Evolutionary conservation across 2,888 invertebrate genomes (phyloP).

Genomic region (Drosophila melanocephala): DNA sequence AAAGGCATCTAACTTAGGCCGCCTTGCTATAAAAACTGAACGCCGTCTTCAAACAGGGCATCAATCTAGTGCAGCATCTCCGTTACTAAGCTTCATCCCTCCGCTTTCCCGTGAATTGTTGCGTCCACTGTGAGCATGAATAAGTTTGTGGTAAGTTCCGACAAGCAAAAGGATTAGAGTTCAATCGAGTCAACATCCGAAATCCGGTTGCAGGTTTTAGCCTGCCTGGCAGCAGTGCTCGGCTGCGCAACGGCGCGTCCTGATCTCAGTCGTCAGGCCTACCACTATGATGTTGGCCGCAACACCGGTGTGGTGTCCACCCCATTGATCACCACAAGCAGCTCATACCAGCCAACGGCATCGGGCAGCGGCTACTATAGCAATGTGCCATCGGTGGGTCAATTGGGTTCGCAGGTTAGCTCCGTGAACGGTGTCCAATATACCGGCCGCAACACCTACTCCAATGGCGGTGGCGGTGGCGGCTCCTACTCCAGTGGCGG

Average conservation of each 20-base stretch:
- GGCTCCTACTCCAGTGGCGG: conserved; percentile 11
- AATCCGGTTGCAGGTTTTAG: conserved; percentile 61
- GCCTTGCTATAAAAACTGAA: conserved; percentile 63
- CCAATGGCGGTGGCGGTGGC: conserved; percentile 7
- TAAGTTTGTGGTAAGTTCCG: conserved; percentile 74
- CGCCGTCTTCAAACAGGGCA: conserved; percentile 35
- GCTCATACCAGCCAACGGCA: conserved; percentile 72
- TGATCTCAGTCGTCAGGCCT: conserved; percentile 80
- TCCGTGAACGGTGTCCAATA: conserved; percentile 9
- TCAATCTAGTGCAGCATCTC: conserved; percentile 69
- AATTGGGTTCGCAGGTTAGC: conserved; percentile 30
- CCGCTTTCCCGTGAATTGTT: background rate
- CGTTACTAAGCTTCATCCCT: conserved; percentile 46
- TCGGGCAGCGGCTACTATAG: conserved; percentile 70
- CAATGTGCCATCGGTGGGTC: conserved; percentile 60
- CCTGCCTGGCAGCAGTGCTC: conserved; percentile 68
- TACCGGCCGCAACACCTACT: conserved; percentile 33
- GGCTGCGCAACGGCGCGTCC: conserved; percentile 71
- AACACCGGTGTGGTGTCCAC: conserved; percentile 56
- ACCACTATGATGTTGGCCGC: conserved; percentile 71
- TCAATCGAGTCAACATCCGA: no score
- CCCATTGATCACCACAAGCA: conserved; percentile 40
- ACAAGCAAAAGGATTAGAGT: background rate
- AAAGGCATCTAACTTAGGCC: conserved; percentile 45
- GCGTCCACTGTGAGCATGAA: conserved; percentile 64